Evolutionary conservation across 2,113 vertebrate genomes (phyloP).

Genomic region (Serranochromis macrocephalus): DNA sequence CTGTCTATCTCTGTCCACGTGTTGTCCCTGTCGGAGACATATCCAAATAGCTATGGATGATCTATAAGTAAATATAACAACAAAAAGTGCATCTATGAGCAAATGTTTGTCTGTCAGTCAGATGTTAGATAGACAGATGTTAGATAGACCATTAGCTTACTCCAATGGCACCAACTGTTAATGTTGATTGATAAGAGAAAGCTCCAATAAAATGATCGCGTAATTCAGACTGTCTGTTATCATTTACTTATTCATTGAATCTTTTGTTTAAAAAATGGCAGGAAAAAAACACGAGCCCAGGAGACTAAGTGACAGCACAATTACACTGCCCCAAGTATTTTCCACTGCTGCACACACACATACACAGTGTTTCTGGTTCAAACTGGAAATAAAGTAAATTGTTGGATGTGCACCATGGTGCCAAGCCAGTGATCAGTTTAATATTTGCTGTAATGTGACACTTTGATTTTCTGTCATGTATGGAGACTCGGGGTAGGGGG

Average conservation of each 20-base stretch:
- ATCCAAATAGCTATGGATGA: background rate
- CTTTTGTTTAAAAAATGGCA: background rate
- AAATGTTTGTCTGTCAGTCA: background rate
- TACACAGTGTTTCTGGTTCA: background rate
- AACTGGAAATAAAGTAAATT: background rate
- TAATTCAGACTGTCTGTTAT: background rate
- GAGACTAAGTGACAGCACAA: background rate
- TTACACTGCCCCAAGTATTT: background rate
- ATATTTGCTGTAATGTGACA: constrained; percentile 17
- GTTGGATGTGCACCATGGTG: background rate
- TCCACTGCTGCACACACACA: background rate
- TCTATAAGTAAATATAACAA: background rate
- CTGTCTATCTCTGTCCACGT: background rate
- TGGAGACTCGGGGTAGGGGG: background rate
- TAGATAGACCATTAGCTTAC: background rate
- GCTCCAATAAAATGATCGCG: background rate
- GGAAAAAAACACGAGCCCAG: background rate
- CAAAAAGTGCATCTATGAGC: background rate
- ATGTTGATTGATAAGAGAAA: background rate
- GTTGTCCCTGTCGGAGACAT: background rate
- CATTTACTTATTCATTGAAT: background rate
- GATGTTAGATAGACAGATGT: background rate
- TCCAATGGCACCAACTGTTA: background rate
- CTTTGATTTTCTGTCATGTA: constrained; percentile 4
- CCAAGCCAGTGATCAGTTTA: background rate